These are phyloP conservation scores for Atrina japonica DNA, from an alignment of 2,888 invertebrate species.

Conservation along the genomic window DNA sequence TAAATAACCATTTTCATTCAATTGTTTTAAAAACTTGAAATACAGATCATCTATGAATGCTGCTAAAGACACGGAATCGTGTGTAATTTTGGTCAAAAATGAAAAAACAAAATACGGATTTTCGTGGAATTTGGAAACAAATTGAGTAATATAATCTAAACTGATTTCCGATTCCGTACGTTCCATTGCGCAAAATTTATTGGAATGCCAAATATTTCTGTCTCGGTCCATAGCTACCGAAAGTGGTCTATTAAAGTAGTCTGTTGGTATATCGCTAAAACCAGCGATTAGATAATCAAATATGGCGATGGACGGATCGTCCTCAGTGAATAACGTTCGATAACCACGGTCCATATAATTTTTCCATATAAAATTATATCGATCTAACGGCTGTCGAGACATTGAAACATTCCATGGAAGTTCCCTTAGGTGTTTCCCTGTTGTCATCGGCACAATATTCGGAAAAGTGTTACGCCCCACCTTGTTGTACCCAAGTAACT, in stretches of 20 bases:
- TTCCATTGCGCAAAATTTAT: constrained; percentile 82
- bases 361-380: constrained; percentile 92
- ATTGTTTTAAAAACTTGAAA: not conserved
- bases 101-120: constrained; percentile 29
- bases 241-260: constrained; percentile 90
- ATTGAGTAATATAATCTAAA: constrained; percentile 28
- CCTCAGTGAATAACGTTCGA: constrained; percentile 91
- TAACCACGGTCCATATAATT: constrained; percentile 87
- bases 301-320: constrained; percentile 88
- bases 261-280: constrained; percentile 89
- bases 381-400: constrained; percentile 82
- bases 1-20: constrained; percentile 2
- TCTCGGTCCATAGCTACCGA: constrained; percentile 83
- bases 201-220: constrained; percentile 55
- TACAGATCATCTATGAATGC: constrained; percentile 20
- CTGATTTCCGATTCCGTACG: constrained; percentile 74
- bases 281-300: constrained; percentile 91
- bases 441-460: constrained; percentile 90
- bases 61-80: constrained; percentile 16
- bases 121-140: constrained; percentile 15
- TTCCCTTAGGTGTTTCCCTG: constrained; percentile 82
- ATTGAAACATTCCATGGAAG: constrained; percentile 80
- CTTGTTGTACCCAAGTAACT: constrained; percentile 94
- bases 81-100: constrained; percentile 25
- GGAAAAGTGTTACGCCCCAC: constrained; percentile 96